A percentile compares a stretch with the other conserved stretches of the same genome.
Conservation (phyloP, 2,888 invertebrate genomes). For the Suillia variegata region DNA sequence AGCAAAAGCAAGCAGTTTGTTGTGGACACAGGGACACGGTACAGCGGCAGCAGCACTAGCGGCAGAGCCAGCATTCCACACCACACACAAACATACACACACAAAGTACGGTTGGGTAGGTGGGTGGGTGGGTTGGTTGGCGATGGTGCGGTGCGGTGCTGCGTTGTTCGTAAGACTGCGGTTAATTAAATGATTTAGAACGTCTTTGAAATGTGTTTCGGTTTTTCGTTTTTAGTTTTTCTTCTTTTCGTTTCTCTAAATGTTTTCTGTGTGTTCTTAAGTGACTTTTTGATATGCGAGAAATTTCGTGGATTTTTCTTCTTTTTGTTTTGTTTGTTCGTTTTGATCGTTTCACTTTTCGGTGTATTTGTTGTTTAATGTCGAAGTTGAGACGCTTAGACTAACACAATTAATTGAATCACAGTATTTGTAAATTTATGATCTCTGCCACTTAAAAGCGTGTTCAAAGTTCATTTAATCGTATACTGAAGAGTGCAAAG, state of each 20-base stretch:
- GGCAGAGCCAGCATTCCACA: too few relatives aligned
- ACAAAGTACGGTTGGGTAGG: too few relatives aligned
- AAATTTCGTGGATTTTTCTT: slow-evolving; percentile 5
- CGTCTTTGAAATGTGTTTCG: slow-evolving; percentile 42
- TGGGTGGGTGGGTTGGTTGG: neutral
- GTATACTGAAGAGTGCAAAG: too few relatives aligned
- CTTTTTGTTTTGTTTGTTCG: too few relatives aligned
- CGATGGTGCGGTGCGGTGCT: neutral
- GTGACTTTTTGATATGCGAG: slow-evolving; percentile 8
- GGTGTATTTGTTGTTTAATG: neutral
- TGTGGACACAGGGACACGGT: neutral
- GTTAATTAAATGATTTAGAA: slow-evolving; percentile 52
- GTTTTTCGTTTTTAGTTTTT: slow-evolving; percentile 12
- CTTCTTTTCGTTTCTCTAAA: slow-evolving; percentile 11
- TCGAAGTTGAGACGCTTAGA: neutral
- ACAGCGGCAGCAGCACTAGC: too few relatives aligned
- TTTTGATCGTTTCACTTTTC: too few relatives aligned
- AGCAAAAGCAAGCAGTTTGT: neutral
- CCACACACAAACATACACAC: too few relatives aligned
- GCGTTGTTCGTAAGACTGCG: slow-evolving; percentile 29
- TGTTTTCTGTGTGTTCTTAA: neutral
- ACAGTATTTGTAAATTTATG: neutral
- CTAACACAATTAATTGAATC: slow-evolving; percentile 9
- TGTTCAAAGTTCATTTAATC: too few relatives aligned
- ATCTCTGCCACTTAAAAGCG: too few relatives aligned